Evolutionary conservation across 2,113 vertebrate genomes (phyloP), one percentile per base, ranked within the genome.

Genomic region (Procavia capensis): DNA sequence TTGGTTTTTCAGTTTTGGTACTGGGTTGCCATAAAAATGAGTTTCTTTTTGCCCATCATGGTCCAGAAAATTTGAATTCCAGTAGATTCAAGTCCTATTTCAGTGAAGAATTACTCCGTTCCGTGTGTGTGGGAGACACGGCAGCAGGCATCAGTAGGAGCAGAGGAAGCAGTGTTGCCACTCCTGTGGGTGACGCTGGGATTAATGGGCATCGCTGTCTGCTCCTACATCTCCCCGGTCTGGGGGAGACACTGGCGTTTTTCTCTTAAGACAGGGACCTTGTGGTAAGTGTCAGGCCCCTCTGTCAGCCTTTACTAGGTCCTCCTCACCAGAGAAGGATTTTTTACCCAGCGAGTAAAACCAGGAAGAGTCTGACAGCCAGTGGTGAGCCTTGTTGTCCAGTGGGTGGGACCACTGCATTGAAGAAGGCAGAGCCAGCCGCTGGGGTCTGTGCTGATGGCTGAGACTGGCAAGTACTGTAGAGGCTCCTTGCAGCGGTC

Each of bases 11-110:
- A 16, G 50, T 54, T 54, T 54, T 54, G 50, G 13, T 41, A 50
- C 59, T 34, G 43, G 22, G 19, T 83, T 90, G 31, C 82, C 74
- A 83, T 95, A 74, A 92, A 61, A 74, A 61, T 41, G 10, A 41
- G 47, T 54, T 57, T 92, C 24, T 74, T 25, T 6, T 64, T 86
- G 24, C 54, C 43, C 34, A 9, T 72, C 14, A 2, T 47, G 70
- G 59, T 78, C 50, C 74, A 41, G 31, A 64, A 50, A 39, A 41
- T 84, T 84, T 90, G 34, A 61, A 43, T 29, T 75, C 72, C 17
- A 1, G 34, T 36, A 34, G 39, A n/a, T 16, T 85, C 13, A 86
- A 79, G 63, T 25, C 50, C 70, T 81, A 34, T 39, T 61, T 29
- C 72, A 61, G 50, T 47, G 64, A 93, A 54, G 39, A 45, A 81